Percentiles rank a stretch among this genome's conserved stretches.
Evolutionary conservation across 2,888 invertebrate species (phyloP).

Genomic region (Agrenia bidenticulata): DNA sequence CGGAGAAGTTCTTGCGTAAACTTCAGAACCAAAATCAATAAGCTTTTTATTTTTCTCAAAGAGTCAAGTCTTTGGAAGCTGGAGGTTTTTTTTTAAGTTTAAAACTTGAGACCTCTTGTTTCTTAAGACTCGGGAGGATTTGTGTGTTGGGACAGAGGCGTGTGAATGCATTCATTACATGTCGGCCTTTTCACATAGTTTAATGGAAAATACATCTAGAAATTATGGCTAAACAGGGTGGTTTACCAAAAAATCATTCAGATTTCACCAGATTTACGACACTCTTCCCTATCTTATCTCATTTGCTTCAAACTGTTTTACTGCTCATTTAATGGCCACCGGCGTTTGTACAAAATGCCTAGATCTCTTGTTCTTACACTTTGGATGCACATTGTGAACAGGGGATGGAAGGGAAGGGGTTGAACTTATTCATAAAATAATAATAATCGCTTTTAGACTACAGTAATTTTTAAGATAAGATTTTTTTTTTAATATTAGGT

Average conservation of each 20-base stretch:
- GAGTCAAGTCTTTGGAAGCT: neutral
- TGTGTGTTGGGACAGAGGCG: slow-evolving; percentile 10
- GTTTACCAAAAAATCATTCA: too few relatives aligned
- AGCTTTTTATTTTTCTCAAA: slow-evolving; percentile 3
- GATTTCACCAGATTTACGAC: too few relatives aligned
- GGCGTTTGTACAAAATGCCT: neutral
- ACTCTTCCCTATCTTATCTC: neutral
- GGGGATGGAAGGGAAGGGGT: too few relatives aligned
- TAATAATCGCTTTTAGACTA: too few relatives aligned
- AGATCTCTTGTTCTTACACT: too few relatives aligned
- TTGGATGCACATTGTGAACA: too few relatives aligned
- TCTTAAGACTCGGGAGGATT: neutral
- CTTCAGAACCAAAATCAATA: slow-evolving; percentile 17
- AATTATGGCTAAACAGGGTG: neutral
- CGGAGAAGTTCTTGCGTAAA: slow-evolving; percentile 19
- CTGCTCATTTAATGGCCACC: slow-evolving; percentile 6
- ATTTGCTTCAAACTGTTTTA: slow-evolving; percentile 10
- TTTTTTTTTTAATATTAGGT: too few relatives aligned
- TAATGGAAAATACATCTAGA: slow-evolving; percentile 14
- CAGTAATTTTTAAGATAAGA: too few relatives aligned
- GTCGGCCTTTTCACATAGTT: slow-evolving; percentile 18
- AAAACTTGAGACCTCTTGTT: too few relatives aligned
- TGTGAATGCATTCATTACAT: slow-evolving; percentile 28
- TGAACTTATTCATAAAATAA: too few relatives aligned
- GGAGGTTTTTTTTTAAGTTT: neutral